phyloP scores from a whole-genome alignment of 2,113 vertebrate species.

The Sprattus sprattus region DNA sequence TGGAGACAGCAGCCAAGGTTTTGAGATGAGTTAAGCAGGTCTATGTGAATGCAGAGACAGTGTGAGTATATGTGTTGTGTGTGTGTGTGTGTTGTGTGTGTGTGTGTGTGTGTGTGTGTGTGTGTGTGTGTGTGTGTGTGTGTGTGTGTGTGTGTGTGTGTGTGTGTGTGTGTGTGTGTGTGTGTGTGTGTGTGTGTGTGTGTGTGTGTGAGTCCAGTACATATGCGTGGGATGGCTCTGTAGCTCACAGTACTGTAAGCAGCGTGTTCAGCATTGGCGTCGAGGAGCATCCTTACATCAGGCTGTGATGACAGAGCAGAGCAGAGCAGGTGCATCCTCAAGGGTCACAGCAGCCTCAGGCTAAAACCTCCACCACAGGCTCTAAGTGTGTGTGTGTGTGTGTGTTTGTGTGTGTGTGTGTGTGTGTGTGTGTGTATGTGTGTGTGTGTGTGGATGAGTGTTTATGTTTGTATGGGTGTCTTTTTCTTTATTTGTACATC shows the following conservation, averaged over 20 bases:
- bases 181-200: neutral
- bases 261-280: too few species aligned
- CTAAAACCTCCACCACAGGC: slow-evolving; percentile 35
- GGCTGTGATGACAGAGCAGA: slow-evolving; percentile 23
- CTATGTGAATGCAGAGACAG: neutral
- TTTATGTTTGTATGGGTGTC: too few species aligned
- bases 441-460: too few species aligned
- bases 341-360: slow-evolving; percentile 18
- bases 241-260: too few species aligned
- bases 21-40: neutral
- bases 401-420: too few species aligned
- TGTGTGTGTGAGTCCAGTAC: too few species aligned
- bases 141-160: neutral
- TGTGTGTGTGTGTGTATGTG: too few species aligned
- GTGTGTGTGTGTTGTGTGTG: too few species aligned
- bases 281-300: neutral
- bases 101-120: too few species aligned
- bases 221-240: too few species aligned
- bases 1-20: neutral
- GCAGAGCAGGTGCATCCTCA: slow-evolving; percentile 17
- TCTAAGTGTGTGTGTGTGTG: too few species aligned
- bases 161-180: neutral
- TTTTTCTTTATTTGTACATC: too few species aligned
- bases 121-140: neutral
- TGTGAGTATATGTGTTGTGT: neutral